These are phyloP conservation scores for Apodemus sylvaticus DNA, from an alignment of 2,113 vertebrate species.

Conservation along the genomic window DNA sequence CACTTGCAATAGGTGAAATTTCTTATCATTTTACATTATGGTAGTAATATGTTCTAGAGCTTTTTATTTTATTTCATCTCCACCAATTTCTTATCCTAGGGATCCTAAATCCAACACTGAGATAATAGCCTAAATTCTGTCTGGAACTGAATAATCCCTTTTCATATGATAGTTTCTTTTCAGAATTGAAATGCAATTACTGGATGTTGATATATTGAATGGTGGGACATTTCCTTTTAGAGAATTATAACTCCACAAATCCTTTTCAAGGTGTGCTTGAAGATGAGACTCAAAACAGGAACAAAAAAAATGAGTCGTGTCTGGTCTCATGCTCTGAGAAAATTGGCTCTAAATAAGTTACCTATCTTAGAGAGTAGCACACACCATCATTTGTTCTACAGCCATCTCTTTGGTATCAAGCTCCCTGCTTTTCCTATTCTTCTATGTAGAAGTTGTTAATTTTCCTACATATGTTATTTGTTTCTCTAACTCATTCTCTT, in stretches of 20 bases:
- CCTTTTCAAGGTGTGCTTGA: not conserved
- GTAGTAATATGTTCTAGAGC: not conserved
- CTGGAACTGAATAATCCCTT: not conserved
- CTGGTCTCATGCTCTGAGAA: not conserved
- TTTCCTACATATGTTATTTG: not conserved
- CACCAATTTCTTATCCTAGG: not conserved
- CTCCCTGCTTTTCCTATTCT: not conserved
- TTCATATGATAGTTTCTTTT: not conserved
- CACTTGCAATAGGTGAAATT: not conserved
- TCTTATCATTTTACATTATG: not conserved
- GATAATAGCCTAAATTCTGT: not conserved
- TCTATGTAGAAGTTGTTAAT: not conserved
- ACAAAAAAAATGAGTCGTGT: not conserved
- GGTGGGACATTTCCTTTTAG: not conserved
- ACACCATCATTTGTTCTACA: too few species aligned
- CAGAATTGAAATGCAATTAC: not conserved
- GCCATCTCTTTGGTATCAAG: not conserved
- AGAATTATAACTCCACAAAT: not conserved
- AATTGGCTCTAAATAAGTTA: not conserved
- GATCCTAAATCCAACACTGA: not conserved
- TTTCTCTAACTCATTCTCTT: not conserved
- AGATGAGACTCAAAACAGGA: not conserved
- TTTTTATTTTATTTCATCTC: not conserved
- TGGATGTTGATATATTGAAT: not conserved
- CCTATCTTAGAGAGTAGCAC: rapidly evolving